Percentiles rank a stretch among this genome's conserved stretches.
Conservation (phyloP, 64 coral and sea anemone genomes). For the Acropora yongei region DNA sequence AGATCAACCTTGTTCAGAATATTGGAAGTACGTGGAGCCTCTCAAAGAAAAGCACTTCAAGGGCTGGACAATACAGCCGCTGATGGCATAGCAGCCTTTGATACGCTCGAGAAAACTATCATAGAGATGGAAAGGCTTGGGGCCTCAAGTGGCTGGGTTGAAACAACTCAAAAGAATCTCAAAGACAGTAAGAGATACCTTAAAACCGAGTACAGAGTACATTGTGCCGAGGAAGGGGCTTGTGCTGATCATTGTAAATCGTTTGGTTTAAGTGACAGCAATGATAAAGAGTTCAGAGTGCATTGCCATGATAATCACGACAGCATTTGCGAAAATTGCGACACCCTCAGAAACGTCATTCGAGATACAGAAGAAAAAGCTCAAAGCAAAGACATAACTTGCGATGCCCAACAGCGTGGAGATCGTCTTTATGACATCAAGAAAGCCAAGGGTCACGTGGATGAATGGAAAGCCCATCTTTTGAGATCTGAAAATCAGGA, state of each 20-base stretch:
- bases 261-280: slow-evolving; percentile 53
- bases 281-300: slow-evolving; percentile 10
- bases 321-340: not conserved
- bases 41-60: slow-evolving; percentile 56
- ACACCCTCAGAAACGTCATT: too few species aligned
- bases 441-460: not conserved
- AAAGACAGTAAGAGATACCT: slow-evolving; percentile 19
- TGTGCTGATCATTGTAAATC: slow-evolving; percentile 51
- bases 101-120: slow-evolving; percentile 45
- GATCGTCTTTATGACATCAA: slow-evolving; percentile 27
- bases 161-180: slow-evolving; percentile 4
- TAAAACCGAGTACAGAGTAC: slow-evolving; percentile 40
- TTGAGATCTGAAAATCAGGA: slow-evolving; percentile 42
- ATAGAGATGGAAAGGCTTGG: slow-evolving; percentile 24
- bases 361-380: too few species aligned
- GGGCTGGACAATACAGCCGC: slow-evolving; percentile 57
- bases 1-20: slow-evolving; percentile 57
- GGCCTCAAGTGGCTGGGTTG: slow-evolving; percentile 3
- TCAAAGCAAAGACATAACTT: not conserved
- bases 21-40: slow-evolving; percentile 56
- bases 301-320: not conserved
- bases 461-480: slow-evolving; percentile 49
- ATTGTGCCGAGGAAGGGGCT: slow-evolving; percentile 31
- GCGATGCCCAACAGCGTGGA: not conserved
- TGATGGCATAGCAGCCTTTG: slow-evolving; percentile 53